Evolutionary conservation across 2,113 vertebrate species (phyloP).

Genomic region (Emydura subglobosa): DNA sequence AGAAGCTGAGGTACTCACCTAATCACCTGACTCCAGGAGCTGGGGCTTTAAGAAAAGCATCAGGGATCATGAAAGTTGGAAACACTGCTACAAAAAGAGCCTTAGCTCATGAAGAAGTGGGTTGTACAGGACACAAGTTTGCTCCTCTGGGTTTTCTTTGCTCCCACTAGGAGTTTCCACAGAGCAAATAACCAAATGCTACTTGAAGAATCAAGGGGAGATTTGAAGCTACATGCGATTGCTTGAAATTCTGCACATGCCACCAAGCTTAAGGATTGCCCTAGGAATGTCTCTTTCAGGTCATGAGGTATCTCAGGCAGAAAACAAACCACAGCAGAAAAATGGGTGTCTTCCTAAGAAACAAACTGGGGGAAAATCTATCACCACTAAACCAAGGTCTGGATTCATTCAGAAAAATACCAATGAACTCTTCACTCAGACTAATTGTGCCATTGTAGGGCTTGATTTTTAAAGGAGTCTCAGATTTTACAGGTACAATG

Average conservation of each 20-base stretch:
- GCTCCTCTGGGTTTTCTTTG: neutral
- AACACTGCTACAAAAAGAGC: neutral
- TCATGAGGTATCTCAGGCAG: neutral
- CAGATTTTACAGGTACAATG: neutral
- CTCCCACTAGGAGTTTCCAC: neutral
- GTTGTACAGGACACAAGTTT: neutral
- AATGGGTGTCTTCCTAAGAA: neutral
- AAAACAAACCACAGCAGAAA: neutral
- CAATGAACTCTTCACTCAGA: neutral
- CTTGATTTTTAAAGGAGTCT: neutral
- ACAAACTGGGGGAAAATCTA: neutral
- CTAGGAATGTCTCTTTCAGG: neutral
- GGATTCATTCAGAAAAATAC: neutral
- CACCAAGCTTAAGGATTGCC: neutral
- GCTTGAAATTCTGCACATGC: slow-evolving; percentile 11
- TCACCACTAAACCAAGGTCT: neutral
- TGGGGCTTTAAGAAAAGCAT: neutral
- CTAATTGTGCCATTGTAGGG: neutral
- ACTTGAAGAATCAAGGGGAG: accelerated
- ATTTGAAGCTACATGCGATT: accelerated
- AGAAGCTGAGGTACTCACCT: neutral
- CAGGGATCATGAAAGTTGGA: neutral
- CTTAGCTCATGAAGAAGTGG: neutral
- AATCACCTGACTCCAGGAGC: neutral
- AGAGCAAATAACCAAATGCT: accelerated